Conservation (phyloP, 2,797 vertebrate species). For the Poeciliopsis paucimaculata region DNA sequence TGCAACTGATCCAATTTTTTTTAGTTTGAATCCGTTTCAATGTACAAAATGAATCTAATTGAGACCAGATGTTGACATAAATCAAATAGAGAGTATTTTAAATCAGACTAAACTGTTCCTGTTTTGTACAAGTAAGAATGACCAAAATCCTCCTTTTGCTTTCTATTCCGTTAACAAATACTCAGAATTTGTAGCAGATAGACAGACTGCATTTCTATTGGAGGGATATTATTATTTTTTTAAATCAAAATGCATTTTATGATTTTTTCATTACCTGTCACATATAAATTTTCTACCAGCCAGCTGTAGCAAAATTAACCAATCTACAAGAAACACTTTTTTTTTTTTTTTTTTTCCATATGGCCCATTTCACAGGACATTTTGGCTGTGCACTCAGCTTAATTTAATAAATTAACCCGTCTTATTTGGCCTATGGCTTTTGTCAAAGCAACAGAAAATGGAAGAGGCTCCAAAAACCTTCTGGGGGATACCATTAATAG, state of each 20-base stretch:
- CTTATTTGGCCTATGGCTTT: background rate
- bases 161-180: background rate
- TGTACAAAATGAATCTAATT: background rate
- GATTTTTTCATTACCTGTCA: background rate
- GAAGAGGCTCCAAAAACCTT: background rate
- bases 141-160: background rate
- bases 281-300: too few species aligned
- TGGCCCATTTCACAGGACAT: background rate
- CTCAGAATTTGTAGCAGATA: too few species aligned
- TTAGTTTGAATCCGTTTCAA: background rate
- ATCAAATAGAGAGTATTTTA: background rate
- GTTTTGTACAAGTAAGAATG: background rate
- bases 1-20: too few species aligned
- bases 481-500: background rate
- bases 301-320: background rate
- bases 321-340: background rate
- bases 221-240: too few species aligned
- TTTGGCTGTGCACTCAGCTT: background rate
- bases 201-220: background rate
- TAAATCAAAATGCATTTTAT: background rate
- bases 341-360: background rate
- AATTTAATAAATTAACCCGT: background rate
- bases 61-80: background rate
- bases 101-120: background rate
- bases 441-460: background rate